Base-by-base conservation (phyloP, 2,113 vertebrate species). In the Festucalex cinctus region DNA sequence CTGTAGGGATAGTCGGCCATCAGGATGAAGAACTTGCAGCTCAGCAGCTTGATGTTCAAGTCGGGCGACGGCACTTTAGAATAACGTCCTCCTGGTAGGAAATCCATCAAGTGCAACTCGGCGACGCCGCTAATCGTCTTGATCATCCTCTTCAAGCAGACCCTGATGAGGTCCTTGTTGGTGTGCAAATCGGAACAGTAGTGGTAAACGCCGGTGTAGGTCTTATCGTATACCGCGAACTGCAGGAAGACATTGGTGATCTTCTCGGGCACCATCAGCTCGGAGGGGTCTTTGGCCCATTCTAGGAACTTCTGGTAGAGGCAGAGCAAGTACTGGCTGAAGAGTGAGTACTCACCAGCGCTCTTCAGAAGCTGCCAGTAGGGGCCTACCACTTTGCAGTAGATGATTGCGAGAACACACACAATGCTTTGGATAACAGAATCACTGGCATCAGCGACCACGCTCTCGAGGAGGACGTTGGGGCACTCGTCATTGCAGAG, bases 341-440 rank as follows among this genome's bases (percentile, higher is more conserved):
- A 93, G 28, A 78, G 81, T 0, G 81, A 35, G 63, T 92, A 93
- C 49, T 92, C 86, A 2, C 76, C 90, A 3, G 71, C 81, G 28
- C 92, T 93, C 64, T 80, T 91, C 37, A 93, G 76, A 0, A 93
- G 90, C 76, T 93, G 91, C 89, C 88, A 91, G 67, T 90, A 90
- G 19, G 92, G 92, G 2, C 92, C 91, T 2, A 93, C 70, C 7
- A 93, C 73, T 79, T 93, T 92, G 74, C 88, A 89, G 81, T 93
- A 88, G 37, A 92, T 43, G 1, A 93, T 57, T 24, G 90, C 91
- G 35, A 93, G 70, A 3, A 90, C 91, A 19, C 92, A 92, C 41
- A 91, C 84, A 1, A 93, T 77, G 61, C 81, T 86, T 75, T 92
- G 91, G 59, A 93, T 79, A 19, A 86, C 70, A 0, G 85, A 57